Conservation (phyloP, 2,888 invertebrate genomes). For the Acronicta alni region DNA sequence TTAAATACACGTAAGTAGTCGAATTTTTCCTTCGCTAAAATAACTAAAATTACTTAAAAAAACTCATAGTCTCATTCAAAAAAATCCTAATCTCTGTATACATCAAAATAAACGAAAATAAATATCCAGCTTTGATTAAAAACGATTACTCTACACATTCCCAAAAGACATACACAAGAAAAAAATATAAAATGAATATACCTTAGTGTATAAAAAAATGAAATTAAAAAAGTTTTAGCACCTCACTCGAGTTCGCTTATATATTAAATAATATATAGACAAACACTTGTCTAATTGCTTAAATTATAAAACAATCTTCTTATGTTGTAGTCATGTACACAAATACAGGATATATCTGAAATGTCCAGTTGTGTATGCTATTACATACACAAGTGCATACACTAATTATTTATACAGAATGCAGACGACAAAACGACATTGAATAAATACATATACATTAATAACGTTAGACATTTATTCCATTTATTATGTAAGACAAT, state of each 20-base stretch:
- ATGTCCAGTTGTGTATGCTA: neutral
- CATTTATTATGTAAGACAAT: no score
- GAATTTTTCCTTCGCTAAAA: no score
- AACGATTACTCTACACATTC: slow-evolving; percentile 12
- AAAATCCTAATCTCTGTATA: no score
- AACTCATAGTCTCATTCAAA: no score
- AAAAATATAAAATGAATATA: slow-evolving; percentile 12
- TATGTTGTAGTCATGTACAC: slow-evolving; percentile 19
- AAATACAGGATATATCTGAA: slow-evolving; percentile 5
- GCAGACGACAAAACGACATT: no score
- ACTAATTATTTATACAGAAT: no score
- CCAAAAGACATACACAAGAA: slow-evolving; percentile 11
- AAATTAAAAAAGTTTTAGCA: slow-evolving; percentile 43
- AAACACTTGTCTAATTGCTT: slow-evolving; percentile 40
- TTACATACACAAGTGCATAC: neutral
- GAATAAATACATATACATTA: no score
- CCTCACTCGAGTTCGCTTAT: slow-evolving; percentile 54
- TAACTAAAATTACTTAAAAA: no score
- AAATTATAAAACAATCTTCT: slow-evolving; percentile 26
- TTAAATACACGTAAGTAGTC: no score
- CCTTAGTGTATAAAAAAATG: slow-evolving; percentile 21
- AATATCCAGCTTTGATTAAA: neutral
- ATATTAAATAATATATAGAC: slow-evolving; percentile 40
- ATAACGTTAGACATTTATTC: no score
- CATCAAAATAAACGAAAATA: no score